These are phyloP conservation scores for Tholera decimalis DNA, from an alignment of 2,888 invertebrate genomes.

Conservation along the genomic window DNA sequence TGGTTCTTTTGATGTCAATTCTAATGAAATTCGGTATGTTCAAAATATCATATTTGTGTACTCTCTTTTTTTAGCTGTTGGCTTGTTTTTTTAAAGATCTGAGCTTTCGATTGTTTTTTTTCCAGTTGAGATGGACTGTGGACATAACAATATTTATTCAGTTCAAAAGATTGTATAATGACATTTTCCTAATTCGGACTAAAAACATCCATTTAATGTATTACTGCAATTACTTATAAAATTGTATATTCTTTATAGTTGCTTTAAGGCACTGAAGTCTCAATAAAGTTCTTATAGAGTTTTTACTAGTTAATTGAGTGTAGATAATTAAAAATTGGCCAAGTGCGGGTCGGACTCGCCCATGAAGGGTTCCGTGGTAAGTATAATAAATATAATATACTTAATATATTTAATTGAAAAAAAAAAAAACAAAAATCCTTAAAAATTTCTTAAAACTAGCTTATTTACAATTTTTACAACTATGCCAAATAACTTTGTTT, in stretches of 20 bases:
- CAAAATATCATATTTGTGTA: slow-evolving; percentile 77
- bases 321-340: slow-evolving; percentile 36
- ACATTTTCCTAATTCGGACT: not conserved
- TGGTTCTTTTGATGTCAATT: slow-evolving; percentile 87
- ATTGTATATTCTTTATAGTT: not conserved
- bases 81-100: slow-evolving; percentile 65
- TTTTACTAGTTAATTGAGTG: slow-evolving; percentile 24
- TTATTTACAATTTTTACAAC: too few relatives aligned
- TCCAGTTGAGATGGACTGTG: not conserved
- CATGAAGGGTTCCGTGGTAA: too few relatives aligned
- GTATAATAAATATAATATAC: too few relatives aligned
- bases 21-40: slow-evolving; percentile 81
- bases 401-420: too few relatives aligned
- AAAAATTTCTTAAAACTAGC: too few relatives aligned
- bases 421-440: too few relatives aligned
- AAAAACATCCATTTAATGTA: slow-evolving; percentile 4
- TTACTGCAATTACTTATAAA: not conserved
- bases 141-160: slow-evolving; percentile 18
- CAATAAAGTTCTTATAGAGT: slow-evolving; percentile 12
- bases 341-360: too few relatives aligned
- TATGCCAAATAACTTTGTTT: too few relatives aligned
- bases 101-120: slow-evolving; percentile 34
- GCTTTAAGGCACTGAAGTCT: slow-evolving; percentile 4
- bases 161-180: not conserved
- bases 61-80: slow-evolving; percentile 72